Percentiles rank a stretch among this genome's conserved stretches.
Evolutionary conservation across 2,888 invertebrate genomes (phyloP).

Genomic region (Brenthis daphne): DNA sequence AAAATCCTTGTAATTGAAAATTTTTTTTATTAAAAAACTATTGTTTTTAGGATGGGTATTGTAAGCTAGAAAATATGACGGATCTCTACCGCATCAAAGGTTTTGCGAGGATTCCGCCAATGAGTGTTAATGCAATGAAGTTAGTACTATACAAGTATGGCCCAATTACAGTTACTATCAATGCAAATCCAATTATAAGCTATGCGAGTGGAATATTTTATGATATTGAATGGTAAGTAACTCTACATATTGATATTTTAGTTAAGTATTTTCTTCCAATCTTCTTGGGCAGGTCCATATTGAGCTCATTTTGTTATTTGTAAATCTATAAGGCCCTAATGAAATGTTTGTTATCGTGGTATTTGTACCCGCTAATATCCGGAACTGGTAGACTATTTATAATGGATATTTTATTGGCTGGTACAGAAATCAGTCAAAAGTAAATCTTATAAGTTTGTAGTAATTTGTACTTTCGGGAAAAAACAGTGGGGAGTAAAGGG

Average conservation of each 20-base stretch:
- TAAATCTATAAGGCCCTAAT: too few relatives aligned
- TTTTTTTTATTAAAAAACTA: not conserved
- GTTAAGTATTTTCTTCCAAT: not conserved
- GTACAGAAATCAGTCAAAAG: too few relatives aligned
- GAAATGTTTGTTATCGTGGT: too few relatives aligned
- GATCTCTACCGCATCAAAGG: constrained; percentile 48
- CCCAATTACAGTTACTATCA: constrained; percentile 49
- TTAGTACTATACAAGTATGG: constrained; percentile 54
- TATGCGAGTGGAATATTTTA: constrained; percentile 57
- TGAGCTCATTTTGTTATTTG: not conserved
- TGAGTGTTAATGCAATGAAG: constrained; percentile 51
- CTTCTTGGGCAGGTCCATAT: not conserved
- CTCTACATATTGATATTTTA: not conserved
- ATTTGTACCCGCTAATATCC: too few relatives aligned
- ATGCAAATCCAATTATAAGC: constrained; percentile 40
- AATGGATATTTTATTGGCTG: too few relatives aligned
- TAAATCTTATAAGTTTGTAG: too few relatives aligned
- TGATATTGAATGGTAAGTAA: constrained; percentile 51
- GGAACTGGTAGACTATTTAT: too few relatives aligned
- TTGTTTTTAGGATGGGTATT: constrained; percentile 50
- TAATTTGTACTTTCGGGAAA: too few relatives aligned
- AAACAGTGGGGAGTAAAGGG: too few relatives aligned
- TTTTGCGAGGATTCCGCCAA: constrained; percentile 48
- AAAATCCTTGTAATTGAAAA: too few relatives aligned
- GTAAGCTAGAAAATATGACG: constrained; percentile 50